Conservation (phyloP, 2,888 invertebrate species). For the Ennomos fuscantarius region DNA sequence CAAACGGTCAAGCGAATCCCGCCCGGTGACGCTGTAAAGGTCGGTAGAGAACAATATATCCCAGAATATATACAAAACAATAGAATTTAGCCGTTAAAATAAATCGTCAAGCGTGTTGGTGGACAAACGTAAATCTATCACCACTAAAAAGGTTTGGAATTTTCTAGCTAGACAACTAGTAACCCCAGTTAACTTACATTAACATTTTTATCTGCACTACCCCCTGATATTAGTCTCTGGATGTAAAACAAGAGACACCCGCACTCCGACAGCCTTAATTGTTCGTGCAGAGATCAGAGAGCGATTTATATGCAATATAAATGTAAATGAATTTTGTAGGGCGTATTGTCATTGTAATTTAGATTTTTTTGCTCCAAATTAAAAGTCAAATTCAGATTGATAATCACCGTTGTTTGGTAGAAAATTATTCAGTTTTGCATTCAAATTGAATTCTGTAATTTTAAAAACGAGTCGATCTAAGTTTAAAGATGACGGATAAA, state of each 20-base stretch:
- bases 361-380: slow-evolving; percentile 16
- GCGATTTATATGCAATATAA: slow-evolving; percentile 74
- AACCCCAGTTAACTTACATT: slow-evolving; percentile 44
- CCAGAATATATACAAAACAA: too few species aligned
- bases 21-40: too few species aligned
- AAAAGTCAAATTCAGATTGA: slow-evolving; percentile 12
- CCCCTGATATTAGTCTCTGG: slow-evolving; percentile 59
- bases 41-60: too few species aligned
- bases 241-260: slow-evolving; percentile 63
- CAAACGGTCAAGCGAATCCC: too few species aligned
- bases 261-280: slow-evolving; percentile 59
- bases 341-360: slow-evolving; percentile 30
- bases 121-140: too few species aligned
- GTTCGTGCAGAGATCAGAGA: slow-evolving; percentile 54
- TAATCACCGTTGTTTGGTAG: background rate
- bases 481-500: too few species aligned
- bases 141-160: too few species aligned
- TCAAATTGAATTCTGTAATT: background rate
- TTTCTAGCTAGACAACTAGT: slow-evolving; percentile 5
- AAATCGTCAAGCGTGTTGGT: too few species aligned
- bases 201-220: slow-evolving; percentile 61
- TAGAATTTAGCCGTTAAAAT: too few species aligned
- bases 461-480: too few species aligned
- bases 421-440: background rate
- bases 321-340: slow-evolving; percentile 62